Base-by-base conservation (phyloP, 2,797 vertebrate species). In the Dipus sagitta region DNA sequence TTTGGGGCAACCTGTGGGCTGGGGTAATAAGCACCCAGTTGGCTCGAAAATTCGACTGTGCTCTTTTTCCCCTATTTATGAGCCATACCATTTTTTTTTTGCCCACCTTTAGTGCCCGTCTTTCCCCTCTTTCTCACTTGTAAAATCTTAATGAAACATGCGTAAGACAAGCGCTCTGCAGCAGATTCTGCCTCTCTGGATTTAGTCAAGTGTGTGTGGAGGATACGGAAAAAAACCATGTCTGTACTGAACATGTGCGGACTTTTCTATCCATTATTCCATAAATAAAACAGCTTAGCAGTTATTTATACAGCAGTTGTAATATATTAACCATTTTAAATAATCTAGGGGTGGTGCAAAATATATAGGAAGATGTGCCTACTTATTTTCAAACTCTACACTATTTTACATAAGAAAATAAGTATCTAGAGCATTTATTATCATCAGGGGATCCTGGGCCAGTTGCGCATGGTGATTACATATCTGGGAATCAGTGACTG, bases 21-120 rank as follows among this genome's bases (percentile, higher is more conserved):
- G 24, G 34, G 23, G 12, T 21, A 12, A 14, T 30, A 52, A 15
- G 11, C 0, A 5, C 8, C 42, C 17, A 17, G 2, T 2, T 3
- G 47, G 54, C 58, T 67, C 14, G n/a, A 14, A 54, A 20, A 0
- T 20, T 12, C 24, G 2, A 21, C 21, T 9, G 7, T 3, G 2
- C 12, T 67, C 13, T 42, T 6, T 1, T 2, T 28, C 68, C 32
- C 58, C 32, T 5, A 9, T 47, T 72, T 72, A 23, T 34, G 6
- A 18, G 7, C 15, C 42, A 72, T 15, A 3, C 15, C 42, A 71
- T 15, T 3, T 17, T 21, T 4, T 52, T 34, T 65, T 23, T 2
- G 24, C 13, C 64, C 20, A 1, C 32, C 42, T 64, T 68, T 4
- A 32, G 38, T 38, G 38, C 38, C 38, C 38, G 38, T 38, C 38